Evolutionary conservation across 2,888 invertebrate species (phyloP).

Genomic region (Polylopha cassiicola): DNA sequence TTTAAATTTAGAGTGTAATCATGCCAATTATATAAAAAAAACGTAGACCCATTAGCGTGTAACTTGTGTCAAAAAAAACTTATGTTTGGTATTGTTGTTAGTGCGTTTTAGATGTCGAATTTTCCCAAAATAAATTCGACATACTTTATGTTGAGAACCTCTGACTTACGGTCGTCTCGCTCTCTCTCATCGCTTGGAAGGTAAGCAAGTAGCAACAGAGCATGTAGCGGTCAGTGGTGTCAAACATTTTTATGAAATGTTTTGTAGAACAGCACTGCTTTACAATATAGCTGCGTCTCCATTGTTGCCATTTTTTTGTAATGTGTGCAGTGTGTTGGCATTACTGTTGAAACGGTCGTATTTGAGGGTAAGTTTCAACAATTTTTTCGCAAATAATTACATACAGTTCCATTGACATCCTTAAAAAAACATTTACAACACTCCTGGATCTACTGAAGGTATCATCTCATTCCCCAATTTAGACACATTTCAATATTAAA

Average conservation of each 20-base stretch:
- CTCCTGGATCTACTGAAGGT: constrained; percentile 62
- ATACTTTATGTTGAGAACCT: constrained; percentile 13
- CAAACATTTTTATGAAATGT: background rate
- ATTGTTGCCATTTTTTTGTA: constrained; percentile 39
- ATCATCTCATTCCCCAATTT: constrained; percentile 30
- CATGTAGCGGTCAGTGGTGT: background rate
- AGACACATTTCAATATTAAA: background rate
- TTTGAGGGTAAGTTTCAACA: constrained; percentile 32
- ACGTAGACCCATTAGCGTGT: constrained; percentile 69
- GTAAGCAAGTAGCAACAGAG: constrained; percentile 2
- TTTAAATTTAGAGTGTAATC: constrained; percentile 27
- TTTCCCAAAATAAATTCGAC: constrained; percentile 16
- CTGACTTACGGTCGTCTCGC: constrained; percentile 3
- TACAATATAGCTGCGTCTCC: constrained; percentile 18
- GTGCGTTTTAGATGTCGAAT: constrained; percentile 30
- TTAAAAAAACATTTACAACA: constrained; percentile 53
- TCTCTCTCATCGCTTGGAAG: background rate
- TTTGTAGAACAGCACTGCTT: constrained; percentile 17
- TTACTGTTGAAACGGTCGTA: constrained; percentile 38
- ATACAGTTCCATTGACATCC: constrained; percentile 41
- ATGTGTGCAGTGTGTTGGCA: constrained; percentile 77
- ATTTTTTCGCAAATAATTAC: constrained; percentile 25
- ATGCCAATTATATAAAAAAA: constrained; percentile 43
- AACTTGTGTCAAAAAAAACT: constrained; percentile 33
- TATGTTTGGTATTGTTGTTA: background rate